Evolutionary conservation across 2,888 invertebrate genomes (phyloP).

Genomic region (Bimastos eiseni): DNA sequence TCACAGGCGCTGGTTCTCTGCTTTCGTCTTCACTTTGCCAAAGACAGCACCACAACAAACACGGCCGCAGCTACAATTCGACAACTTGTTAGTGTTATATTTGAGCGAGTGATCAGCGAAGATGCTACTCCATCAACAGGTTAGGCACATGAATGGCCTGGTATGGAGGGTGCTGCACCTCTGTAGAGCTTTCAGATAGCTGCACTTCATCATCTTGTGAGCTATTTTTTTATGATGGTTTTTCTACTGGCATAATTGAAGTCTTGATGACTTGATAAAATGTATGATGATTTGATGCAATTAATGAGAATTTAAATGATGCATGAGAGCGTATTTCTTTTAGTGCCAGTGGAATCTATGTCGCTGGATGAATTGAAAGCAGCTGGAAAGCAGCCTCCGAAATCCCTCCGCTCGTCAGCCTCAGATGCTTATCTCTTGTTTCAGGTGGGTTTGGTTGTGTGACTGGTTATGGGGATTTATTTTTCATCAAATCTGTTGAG

Average conservation of each 20-base stretch:
- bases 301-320: neutral
- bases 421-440: constrained; percentile 90
- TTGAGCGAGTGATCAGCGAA: constrained; percentile 64
- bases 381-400: constrained; percentile 77
- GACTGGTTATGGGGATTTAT: too few species aligned
- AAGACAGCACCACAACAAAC: constrained; percentile 85
- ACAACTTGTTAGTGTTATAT: constrained; percentile 82
- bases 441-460: constrained; percentile 71
- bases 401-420: constrained; percentile 83
- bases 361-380: constrained; percentile 67
- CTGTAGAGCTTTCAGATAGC: neutral
- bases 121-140: constrained; percentile 56
- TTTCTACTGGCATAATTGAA: constrained; percentile 1
- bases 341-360: neutral
- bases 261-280: neutral
- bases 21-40: constrained; percentile 92
- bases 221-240: neutral
- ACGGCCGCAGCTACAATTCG: constrained; percentile 96
- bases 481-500: neutral
- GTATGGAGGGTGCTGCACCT: neutral
- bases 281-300: neutral
- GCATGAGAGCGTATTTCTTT: neutral
- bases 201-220: neutral
- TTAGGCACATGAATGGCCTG: constrained; percentile 39
- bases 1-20: constrained; percentile 86